Base-by-base conservation (phyloP, 2,797 vertebrate genomes). In the Threskiornis aethiopicus region DNA sequence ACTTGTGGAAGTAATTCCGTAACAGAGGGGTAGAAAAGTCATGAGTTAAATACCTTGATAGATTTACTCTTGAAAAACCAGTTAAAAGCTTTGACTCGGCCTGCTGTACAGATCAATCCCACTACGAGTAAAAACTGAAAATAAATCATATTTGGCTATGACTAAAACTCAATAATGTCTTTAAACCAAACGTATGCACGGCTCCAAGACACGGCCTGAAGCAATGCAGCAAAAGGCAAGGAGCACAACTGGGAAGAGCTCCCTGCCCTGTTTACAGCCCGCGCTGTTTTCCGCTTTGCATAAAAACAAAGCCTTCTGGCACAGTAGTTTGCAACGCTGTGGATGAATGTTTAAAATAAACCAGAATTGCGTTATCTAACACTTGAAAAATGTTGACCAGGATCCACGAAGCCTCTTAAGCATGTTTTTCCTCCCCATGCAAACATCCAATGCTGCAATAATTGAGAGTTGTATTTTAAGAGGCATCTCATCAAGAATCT, bases 201-300 rank as follows among this genome's bases (percentile, higher is more conserved):
- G 80, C 66, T 82, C 46, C n/a, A 49, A 33, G 55, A 33, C 0
- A 0, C 0, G 6, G 55, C 39, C 42, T 24, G 42, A 75, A 69
- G 51, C 54, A 67, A 4, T 11, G 64, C 59, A 49, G 13, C 0
- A 0, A 22, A 39, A 59, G 37, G 33, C 59, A 64, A 57, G 25
- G 62, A 57, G 35, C 41, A 22, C 0, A 0, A 15, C 37, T 22
- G 15, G 51, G 35, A 1, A 5, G 22, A 11, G 13, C 6, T 35
- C 71, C 87, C 51, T n/a, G 26, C 22, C 42, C 31, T 35, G 1
- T 16, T 57, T 42, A 57, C 35, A 80, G 59, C 52, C 67, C 39
- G 5, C 4, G 16, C 5, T 35, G 19, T 12, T 64, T 86, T 69
- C 86, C 1, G 1, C 6, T 89, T 24, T n/a, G 17, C 42, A 12